Evolutionary conservation across 1,140 invertebrate species (phyloP).

Genomic region (Drosophila neocordata): DNA sequence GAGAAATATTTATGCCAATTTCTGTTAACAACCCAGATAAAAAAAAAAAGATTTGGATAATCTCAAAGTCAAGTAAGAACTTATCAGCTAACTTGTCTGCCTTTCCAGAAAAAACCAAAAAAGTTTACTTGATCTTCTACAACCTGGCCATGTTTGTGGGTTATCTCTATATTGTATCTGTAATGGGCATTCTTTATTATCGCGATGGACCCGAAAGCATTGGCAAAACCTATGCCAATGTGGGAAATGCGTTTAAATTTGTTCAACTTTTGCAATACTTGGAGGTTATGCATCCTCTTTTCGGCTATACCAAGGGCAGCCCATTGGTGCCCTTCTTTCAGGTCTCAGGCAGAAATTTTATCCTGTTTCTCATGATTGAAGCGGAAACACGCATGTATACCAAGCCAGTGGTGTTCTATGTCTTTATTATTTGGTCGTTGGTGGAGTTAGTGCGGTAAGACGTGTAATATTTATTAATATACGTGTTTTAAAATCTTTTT

Average conservation of each 20-base stretch:
- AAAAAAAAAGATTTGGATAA: too few species aligned
- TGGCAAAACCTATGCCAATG: constrained; percentile 88
- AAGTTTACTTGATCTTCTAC: constrained; percentile 94
- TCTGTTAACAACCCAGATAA: too few species aligned
- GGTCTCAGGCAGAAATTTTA: constrained; percentile 90
- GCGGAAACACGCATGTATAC: constrained; percentile 93
- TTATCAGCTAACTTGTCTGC: too few species aligned
- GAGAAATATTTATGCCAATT: too few species aligned
- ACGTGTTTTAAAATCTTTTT: neutral
- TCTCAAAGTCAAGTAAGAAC: too few species aligned
- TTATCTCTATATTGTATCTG: constrained; percentile 90
- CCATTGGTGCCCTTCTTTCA: constrained; percentile 87
- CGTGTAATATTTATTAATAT: neutral
- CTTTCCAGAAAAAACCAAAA: constrained; percentile 88
- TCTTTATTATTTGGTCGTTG: constrained; percentile 91
- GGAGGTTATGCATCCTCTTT: constrained; percentile 94
- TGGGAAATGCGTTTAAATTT: constrained; percentile 92
- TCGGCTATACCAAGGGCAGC: constrained; percentile 93
- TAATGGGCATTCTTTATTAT: constrained; percentile 89
- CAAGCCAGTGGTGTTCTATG: constrained; percentile 93
- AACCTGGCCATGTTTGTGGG: constrained; percentile 96
- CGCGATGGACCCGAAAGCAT: constrained; percentile 90
- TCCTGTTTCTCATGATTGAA: constrained; percentile 93
- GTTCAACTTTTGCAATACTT: constrained; percentile 92
- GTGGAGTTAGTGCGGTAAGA: constrained; percentile 91